Evolutionary conservation across 2,888 invertebrate genomes (phyloP).

Genomic region (Acronicta psi): DNA sequence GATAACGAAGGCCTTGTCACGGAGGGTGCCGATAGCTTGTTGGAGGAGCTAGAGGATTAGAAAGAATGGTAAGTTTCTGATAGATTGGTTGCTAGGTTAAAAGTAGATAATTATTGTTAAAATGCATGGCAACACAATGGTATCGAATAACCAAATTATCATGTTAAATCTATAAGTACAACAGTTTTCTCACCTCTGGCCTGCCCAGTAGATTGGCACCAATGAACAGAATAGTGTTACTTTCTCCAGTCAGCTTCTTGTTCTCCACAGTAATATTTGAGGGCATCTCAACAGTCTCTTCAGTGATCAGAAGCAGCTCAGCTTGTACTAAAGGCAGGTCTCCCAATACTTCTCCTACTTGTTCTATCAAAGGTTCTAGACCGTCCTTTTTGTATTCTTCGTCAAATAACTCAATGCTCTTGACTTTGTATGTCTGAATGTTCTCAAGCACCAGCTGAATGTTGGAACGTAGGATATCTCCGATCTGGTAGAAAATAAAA

Average conservation of each 20-base stretch:
- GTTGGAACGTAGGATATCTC: slow-evolving; percentile 89
- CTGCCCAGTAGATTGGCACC: slow-evolving; percentile 87
- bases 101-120: too few relatives aligned
- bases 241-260: slow-evolving; percentile 89
- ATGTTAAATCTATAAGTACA: background rate
- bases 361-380: slow-evolving; percentile 85
- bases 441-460: slow-evolving; percentile 94
- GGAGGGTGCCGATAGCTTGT: slow-evolving; percentile 82
- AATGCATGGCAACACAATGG: too few relatives aligned
- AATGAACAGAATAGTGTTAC: slow-evolving; percentile 84
- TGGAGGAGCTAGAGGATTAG: slow-evolving; percentile 72
- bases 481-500: slow-evolving; percentile 62
- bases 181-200: slow-evolving; percentile 74
- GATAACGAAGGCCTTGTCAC: slow-evolving; percentile 90
- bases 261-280: slow-evolving; percentile 89
- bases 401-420: slow-evolving; percentile 87
- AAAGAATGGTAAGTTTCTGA: background rate
- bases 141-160: too few relatives aligned
- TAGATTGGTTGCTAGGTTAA: too few relatives aligned
- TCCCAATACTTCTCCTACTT: slow-evolving; percentile 89
- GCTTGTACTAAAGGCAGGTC: slow-evolving; percentile 92
- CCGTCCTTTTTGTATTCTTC: slow-evolving; percentile 85
- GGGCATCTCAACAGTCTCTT: slow-evolving; percentile 83
- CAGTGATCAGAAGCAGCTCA: slow-evolving; percentile 89
- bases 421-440: slow-evolving; percentile 89